Evolutionary conservation across 1,140 invertebrate species (phyloP).

Genomic region (Proctacanthus coquilletti): DNA sequence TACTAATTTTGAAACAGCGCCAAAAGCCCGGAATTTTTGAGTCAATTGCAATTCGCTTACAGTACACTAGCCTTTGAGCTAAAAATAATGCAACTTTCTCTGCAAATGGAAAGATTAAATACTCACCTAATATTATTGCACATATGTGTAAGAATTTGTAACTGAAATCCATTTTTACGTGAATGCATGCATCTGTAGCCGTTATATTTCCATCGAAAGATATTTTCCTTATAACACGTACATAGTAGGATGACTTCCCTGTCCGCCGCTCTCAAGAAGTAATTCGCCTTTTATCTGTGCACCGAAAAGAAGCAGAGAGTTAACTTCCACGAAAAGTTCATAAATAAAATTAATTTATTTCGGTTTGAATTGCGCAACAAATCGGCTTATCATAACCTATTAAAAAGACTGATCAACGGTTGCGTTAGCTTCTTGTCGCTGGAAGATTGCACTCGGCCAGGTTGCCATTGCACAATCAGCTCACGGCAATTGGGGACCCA

Average conservation of each 20-base stretch:
- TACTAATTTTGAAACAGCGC: conserved; percentile 14
- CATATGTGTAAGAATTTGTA: conserved; percentile 30
- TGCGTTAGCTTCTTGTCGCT: too few relatives aligned
- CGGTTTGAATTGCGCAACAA: neutral
- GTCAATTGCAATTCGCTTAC: neutral
- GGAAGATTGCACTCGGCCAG: too few relatives aligned
- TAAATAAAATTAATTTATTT: too few relatives aligned
- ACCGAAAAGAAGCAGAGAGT: too few relatives aligned
- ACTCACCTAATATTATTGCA: conserved; percentile 29
- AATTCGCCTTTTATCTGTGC: too few relatives aligned
- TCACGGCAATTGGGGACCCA: too few relatives aligned
- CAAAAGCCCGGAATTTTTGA: neutral
- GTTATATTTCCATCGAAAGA: conserved; percentile 1
- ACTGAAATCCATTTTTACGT: conserved; percentile 28
- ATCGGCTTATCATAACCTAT: neutral
- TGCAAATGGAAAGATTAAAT: neutral
- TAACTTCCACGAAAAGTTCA: too few relatives aligned
- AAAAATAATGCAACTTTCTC: conserved; percentile 6
- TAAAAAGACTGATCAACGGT: too few relatives aligned
- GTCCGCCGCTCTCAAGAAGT: too few relatives aligned
- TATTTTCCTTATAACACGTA: too few relatives aligned
- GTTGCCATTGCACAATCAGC: too few relatives aligned
- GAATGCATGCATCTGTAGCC: neutral
- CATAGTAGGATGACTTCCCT: too few relatives aligned
- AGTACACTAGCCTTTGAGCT: conserved; percentile 13